Evolutionary conservation across 2,113 vertebrate species (phyloP), one percentile per base, ranked within the genome.

Genomic region (Eulacestoma nigropectus): DNA sequence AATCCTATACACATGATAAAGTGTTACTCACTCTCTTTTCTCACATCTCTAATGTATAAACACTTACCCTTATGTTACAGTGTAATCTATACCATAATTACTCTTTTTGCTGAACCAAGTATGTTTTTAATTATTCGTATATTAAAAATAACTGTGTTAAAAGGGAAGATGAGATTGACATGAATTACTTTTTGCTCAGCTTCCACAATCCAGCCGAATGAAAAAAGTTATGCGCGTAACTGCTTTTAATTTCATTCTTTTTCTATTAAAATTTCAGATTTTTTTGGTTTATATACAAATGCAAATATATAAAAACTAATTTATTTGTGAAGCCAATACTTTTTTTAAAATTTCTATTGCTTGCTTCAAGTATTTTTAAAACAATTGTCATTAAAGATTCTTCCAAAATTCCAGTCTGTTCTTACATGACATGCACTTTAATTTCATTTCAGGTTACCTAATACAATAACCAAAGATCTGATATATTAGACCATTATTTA

Each of bases 61-160:
- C 3, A 63, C 5, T 29, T 39, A 10, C 4, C 13, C 11, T 64
- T 76, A 60, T 23, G 14, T 42, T 72, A 72, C 11, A 72, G 6
- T 11, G 56, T 23, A 87, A 81, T 37, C 9, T 55, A 47, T 16
- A 46, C 11, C 9, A 44, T 46, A 46, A 53, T 70, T 87, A 46
- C 9, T 21, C 0, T 25, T 25, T 25, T 11, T 75, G 25, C 30
- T 78, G 19, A 76, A 25, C 5, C 21, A 82, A 0, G 0, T 3
- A 39, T 11, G 16, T 11, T 90, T 92, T 90, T 18, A 63, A 26
- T 26, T 42, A 37, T 35, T 52, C 83, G 25, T 29, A 29, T 37
- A 59, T 44, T 5, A 30, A 52, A 83, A 80, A 76, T 13, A 53
- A 39, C n/a, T 41, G 6, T 6, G 6, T 23, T 74, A 62, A 63